Percentiles rank a stretch among this genome's conserved stretches.
Conservation (phyloP, 1,140 invertebrate genomes). For the Atta colombica region DNA sequence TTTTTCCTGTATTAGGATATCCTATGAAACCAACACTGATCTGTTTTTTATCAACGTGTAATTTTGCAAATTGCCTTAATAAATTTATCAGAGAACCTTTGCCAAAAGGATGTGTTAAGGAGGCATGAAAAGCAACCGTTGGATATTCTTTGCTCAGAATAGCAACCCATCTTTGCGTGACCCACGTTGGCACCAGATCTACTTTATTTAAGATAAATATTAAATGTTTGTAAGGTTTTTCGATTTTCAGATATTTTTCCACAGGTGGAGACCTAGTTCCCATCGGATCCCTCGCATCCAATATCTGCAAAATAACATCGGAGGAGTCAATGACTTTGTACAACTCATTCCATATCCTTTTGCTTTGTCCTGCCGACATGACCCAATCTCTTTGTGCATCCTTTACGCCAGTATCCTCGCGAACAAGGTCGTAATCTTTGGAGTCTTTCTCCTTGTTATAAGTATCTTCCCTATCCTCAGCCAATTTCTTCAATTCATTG, state of each 20-base stretch:
- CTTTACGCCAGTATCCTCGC: constrained; percentile 93
- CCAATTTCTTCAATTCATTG: constrained; percentile 90
- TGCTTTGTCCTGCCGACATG: constrained; percentile 97
- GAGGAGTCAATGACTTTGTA: constrained; percentile 99
- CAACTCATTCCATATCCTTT: constrained; percentile 99
- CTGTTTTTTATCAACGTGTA: constrained; percentile 98
- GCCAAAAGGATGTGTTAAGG: constrained; percentile 98
- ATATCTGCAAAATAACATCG: constrained; percentile 97
- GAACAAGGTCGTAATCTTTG: constrained; percentile 93
- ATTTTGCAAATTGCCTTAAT: constrained; percentile 97
- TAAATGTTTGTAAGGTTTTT: constrained; percentile 93
- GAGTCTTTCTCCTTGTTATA: constrained; percentile 92
- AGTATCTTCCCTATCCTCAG: constrained; percentile 90
- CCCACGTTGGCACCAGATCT: constrained; percentile 98
- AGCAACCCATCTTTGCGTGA: constrained; percentile 98
- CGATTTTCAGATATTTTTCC: constrained; percentile 92
- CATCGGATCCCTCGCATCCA: constrained; percentile 98
- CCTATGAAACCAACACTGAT: constrained; percentile 99
- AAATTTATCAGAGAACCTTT: constrained; percentile 99
- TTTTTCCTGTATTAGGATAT: constrained; percentile 99
- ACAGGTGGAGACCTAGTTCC: constrained; percentile 98
- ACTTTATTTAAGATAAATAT: constrained; percentile 93
- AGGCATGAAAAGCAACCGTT: constrained; percentile 99
- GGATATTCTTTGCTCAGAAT: constrained; percentile 98
- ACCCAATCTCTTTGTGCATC: constrained; percentile 93